Evolutionary conservation across 1,140 invertebrate species (phyloP).

Genomic region (Philopotamus ludificatus): DNA sequence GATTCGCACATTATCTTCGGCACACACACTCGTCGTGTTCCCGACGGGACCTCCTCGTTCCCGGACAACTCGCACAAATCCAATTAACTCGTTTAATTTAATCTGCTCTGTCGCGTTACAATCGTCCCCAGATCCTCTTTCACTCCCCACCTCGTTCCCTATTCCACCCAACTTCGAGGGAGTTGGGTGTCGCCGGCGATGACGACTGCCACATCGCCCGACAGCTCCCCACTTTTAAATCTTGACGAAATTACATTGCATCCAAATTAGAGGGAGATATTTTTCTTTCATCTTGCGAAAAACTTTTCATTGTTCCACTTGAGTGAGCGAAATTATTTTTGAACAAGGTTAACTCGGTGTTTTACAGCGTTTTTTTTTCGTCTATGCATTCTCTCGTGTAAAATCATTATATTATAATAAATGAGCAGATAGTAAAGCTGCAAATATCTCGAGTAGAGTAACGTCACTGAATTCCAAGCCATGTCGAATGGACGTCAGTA

Average conservation of each 20-base stretch:
- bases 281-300: not conserved
- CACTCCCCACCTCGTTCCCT: not conserved
- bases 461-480: no score
- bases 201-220: conserved; percentile 20
- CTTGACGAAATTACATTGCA: not conserved
- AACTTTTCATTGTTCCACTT: not conserved
- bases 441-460: no score
- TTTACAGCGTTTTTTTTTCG: no score
- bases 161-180: not conserved
- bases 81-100: conserved; percentile 40
- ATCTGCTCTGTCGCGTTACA: conserved; percentile 35
- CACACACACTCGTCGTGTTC: not conserved
- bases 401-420: no score
- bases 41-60: not conserved
- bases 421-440: no score
- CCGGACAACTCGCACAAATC: conserved; percentile 32
- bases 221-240: not conserved
- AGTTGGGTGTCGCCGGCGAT: not conserved
- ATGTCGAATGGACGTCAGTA: no score
- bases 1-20: not conserved
- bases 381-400: no score
- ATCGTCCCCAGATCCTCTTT: not conserved
- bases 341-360: no score
- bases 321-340: not conserved
- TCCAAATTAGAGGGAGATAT: not conserved